Percentiles rank a stretch among this genome's conserved stretches.
Evolutionary conservation across 2,888 invertebrate species (phyloP).

Genomic region (Drosophila mettleri): DNA sequence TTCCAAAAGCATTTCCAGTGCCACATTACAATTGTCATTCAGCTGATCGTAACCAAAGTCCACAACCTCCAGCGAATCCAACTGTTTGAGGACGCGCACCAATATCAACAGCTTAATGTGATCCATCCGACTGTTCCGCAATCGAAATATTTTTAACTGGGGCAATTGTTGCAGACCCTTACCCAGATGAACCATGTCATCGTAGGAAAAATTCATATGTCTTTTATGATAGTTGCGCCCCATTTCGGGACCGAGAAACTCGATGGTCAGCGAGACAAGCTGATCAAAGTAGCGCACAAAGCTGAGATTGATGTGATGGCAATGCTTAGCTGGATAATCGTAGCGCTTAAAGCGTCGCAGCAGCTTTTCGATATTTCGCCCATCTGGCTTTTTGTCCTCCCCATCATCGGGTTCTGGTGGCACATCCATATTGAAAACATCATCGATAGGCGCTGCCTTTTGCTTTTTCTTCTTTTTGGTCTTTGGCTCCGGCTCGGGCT

Average conservation of each 20-base stretch:
- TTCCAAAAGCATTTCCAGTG: conserved; percentile 63
- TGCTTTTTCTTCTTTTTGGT: conserved; percentile 21
- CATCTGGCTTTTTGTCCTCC: conserved; percentile 53
- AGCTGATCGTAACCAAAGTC: conserved; percentile 80
- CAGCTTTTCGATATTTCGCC: conserved; percentile 60
- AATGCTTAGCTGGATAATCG: conserved; percentile 74
- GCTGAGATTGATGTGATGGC: conserved; percentile 79
- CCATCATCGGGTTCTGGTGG: conserved; percentile 59
- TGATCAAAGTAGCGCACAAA: conserved; percentile 71
- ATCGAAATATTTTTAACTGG: conserved; percentile 68
- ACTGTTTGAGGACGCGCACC: conserved; percentile 50
- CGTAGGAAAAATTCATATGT: conserved; percentile 75
- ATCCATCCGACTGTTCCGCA: conserved; percentile 81
- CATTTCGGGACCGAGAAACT: conserved; percentile 77
- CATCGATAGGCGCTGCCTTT: conserved; percentile 11
- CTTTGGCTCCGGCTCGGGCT: background rate
- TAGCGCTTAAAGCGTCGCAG: conserved; percentile 44
- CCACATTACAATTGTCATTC: conserved; percentile 67
- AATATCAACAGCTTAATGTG: conserved; percentile 66
- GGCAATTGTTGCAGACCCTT: conserved; percentile 58
- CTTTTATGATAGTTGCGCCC: conserved; percentile 68
- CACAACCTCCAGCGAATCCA: conserved; percentile 62
- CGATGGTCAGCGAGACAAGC: conserved; percentile 67
- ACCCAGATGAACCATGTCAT: conserved; percentile 72
- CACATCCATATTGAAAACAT: conserved; percentile 61